Evolutionary conservation across 2,888 invertebrate species (phyloP).

Genomic region (Drosophila formosana): DNA sequence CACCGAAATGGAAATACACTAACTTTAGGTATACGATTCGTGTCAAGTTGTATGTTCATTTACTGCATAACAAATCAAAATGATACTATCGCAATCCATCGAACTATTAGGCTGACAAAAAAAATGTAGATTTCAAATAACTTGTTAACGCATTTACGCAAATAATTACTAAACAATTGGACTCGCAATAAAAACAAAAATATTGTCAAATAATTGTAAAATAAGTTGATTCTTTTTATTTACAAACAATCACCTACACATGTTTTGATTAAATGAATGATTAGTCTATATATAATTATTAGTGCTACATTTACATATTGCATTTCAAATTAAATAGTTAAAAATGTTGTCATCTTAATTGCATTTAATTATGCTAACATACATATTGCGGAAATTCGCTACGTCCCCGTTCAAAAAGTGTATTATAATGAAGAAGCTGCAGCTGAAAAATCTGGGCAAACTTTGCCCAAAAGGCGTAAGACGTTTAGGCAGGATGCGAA

Average conservation of each 20-base stretch:
- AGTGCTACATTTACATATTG: too few species aligned
- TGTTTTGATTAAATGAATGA: too few species aligned
- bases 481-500: slow-evolving; percentile 26
- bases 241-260: background rate
- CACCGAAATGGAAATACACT: slow-evolving; percentile 19
- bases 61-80: too few species aligned
- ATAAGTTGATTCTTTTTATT: background rate
- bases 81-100: too few species aligned
- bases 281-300: too few species aligned
- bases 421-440: slow-evolving; percentile 63
- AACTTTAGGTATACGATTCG: too few species aligned
- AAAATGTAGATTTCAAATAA: too few species aligned
- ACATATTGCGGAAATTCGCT: background rate
- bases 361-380: background rate
- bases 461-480: slow-evolving; percentile 73
- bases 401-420: slow-evolving; percentile 27
- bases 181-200: background rate
- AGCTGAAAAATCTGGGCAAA: slow-evolving; percentile 69
- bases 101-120: too few species aligned
- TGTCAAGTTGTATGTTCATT: too few species aligned
- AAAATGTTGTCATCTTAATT: too few species aligned
- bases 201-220: background rate
- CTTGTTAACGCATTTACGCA: background rate
- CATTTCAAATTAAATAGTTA: too few species aligned
- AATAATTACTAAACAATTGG: background rate